These are phyloP conservation scores for Gallirallus australis DNA, from an alignment of 2,797 vertebrate genomes.

Conservation along the genomic window DNA sequence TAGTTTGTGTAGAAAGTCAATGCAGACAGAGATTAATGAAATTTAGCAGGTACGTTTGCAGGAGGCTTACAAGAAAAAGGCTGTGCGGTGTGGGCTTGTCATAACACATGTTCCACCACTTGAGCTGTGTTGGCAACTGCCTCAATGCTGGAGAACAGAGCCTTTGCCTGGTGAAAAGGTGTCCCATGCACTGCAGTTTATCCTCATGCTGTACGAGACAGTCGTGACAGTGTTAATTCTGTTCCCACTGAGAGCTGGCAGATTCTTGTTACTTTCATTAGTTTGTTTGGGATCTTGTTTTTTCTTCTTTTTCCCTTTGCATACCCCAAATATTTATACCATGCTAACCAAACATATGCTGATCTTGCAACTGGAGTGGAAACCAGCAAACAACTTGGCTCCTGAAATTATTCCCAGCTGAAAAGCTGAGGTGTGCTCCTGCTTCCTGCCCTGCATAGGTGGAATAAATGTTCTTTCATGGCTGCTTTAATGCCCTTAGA, in stretches of 20 bases:
- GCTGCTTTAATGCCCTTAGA: background rate
- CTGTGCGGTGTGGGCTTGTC: background rate
- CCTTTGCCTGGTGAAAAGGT: background rate
- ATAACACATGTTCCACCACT: background rate
- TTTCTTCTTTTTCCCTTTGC: background rate
- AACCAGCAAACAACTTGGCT: background rate
- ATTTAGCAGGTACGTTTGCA: background rate
- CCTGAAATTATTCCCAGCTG: background rate
- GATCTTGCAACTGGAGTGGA: background rate
- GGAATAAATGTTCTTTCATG: background rate
- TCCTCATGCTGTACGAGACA: background rate
- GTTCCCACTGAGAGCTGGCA: background rate
- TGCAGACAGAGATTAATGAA: background rate
- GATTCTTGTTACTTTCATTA: background rate
- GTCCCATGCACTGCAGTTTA: background rate
- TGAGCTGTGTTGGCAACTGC: background rate
- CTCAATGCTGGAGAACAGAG: background rate
- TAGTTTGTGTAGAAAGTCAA: background rate
- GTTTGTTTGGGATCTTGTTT: background rate
- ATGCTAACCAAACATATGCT: background rate
- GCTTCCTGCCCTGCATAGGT: background rate
- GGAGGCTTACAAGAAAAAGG: background rate
- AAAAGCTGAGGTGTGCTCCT: background rate
- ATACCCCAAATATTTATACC: background rate
- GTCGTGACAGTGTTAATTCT: background rate